Conservation (phyloP, 1,140 invertebrate species). For the Rhynchophorus ferrugineus region DNA sequence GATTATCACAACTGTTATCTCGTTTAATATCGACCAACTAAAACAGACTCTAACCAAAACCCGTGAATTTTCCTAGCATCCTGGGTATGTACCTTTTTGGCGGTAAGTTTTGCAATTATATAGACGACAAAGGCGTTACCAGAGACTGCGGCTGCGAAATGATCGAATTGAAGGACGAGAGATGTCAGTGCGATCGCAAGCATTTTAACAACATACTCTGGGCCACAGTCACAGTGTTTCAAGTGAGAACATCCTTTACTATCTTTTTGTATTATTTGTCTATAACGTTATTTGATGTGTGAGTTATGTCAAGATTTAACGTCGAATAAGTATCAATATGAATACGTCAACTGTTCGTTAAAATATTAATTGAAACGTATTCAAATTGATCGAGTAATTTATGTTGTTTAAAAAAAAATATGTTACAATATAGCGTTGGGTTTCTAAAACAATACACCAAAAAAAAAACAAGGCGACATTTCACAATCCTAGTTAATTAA, state of each 20-base stretch:
- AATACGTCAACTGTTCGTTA: too few species aligned
- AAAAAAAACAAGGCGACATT: too few species aligned
- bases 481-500: too few species aligned
- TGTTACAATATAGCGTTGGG: too few species aligned
- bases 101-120: constrained; percentile 97
- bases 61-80: constrained; percentile 56
- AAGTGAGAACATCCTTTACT: constrained; percentile 61
- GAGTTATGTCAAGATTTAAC: too few species aligned
- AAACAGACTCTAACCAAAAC: not conserved
- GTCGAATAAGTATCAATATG: too few species aligned
- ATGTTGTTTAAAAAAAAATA: too few species aligned
- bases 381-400: too few species aligned
- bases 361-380: too few species aligned
- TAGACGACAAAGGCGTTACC: constrained; percentile 74
- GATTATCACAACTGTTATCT: too few species aligned
- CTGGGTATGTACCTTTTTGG: constrained; percentile 98
- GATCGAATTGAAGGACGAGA: constrained; percentile 68
- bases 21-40: too few species aligned
- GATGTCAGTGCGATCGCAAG: constrained; percentile 91
- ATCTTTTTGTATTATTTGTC: constrained; percentile 5
- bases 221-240: constrained; percentile 93
- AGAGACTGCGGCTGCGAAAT: constrained; percentile 86
- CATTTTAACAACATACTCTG: constrained; percentile 96
- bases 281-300: not conserved
- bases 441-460: too few species aligned